Evolutionary conservation across 2,888 invertebrate genomes (phyloP).

Genomic region (Drosophila paranaensis): DNA sequence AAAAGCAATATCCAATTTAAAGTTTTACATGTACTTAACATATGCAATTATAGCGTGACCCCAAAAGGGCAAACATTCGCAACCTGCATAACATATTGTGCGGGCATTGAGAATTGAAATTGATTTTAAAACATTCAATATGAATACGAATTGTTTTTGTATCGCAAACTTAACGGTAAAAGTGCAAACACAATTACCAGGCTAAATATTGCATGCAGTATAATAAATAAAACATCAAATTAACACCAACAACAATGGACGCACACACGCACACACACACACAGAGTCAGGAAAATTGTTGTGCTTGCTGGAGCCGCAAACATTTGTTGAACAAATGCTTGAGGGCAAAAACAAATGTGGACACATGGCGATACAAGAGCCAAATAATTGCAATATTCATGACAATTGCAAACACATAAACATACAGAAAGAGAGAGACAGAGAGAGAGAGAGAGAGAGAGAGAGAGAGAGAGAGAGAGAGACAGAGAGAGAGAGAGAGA

Average conservation of each 20-base stretch:
- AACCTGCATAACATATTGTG: constrained; percentile 5
- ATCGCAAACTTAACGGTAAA: constrained; percentile 24
- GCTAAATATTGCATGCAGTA: constrained; percentile 71
- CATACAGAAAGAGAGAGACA: constrained; percentile 3
- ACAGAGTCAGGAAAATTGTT: constrained; percentile 10
- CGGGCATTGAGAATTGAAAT: constrained; percentile 43
- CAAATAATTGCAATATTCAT: constrained; percentile 78
- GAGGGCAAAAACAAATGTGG: constrained; percentile 67
- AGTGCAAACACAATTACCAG: constrained; percentile 71
- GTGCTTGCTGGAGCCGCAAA: constrained; percentile 58
- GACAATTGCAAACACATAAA: constrained; percentile 62
- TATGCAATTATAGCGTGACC: constrained; percentile 21
- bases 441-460: constrained; percentile 7
- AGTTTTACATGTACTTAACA: constrained; percentile 11
- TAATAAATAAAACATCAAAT: constrained; percentile 79
- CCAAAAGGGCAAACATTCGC: constrained; percentile 6
- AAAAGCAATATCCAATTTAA: constrained; percentile 2
- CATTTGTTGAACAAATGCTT: constrained; percentile 74
- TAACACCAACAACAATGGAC: constrained; percentile 64
- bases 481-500: background rate
- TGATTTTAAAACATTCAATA: constrained; percentile 48
- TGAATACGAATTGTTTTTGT: constrained; percentile 13
- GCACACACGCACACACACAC: constrained; percentile 18
- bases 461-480: constrained; percentile 26
- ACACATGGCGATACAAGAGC: constrained; percentile 64